Evolutionary conservation across 2,113 vertebrate species (phyloP).

Genomic region (Dromaius novaehollandiae): DNA sequence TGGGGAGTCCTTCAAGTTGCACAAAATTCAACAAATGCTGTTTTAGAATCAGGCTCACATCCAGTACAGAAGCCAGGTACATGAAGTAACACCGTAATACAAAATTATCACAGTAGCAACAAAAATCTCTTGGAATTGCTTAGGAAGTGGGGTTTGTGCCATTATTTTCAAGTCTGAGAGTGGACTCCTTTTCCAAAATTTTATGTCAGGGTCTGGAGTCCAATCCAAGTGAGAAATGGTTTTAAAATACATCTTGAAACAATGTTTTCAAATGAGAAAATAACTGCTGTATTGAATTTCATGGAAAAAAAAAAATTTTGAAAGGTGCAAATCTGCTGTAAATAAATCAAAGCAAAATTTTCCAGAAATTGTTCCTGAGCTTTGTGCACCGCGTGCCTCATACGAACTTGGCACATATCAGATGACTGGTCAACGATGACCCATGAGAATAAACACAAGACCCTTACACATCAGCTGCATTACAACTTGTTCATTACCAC

Average conservation of each 20-base stretch:
- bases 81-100: not conserved
- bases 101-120: not conserved
- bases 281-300: not conserved
- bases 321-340: not conserved
- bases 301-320: not conserved
- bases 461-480: constrained; percentile 60
- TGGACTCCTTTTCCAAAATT: not conserved
- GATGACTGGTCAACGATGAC: constrained; percentile 38
- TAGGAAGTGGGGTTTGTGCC: not conserved
- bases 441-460: constrained; percentile 52
- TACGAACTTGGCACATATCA: constrained; percentile 50
- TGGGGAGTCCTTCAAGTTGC: not conserved
- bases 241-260: not conserved
- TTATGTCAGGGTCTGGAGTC: not conserved
- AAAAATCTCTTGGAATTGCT: not conserved
- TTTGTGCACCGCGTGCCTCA: not conserved
- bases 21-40: not conserved
- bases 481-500: constrained; percentile 64
- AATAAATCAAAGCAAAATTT: not conserved
- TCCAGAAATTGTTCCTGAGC: not conserved
- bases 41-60: not conserved
- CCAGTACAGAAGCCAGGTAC: not conserved
- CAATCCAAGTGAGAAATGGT: not conserved
- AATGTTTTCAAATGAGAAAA: not conserved
- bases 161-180: not conserved